Evolutionary conservation across 2,888 invertebrate species (phyloP), one percentile per base, ranked within the genome.

Genomic region (Heliconius ethilla): DNA sequence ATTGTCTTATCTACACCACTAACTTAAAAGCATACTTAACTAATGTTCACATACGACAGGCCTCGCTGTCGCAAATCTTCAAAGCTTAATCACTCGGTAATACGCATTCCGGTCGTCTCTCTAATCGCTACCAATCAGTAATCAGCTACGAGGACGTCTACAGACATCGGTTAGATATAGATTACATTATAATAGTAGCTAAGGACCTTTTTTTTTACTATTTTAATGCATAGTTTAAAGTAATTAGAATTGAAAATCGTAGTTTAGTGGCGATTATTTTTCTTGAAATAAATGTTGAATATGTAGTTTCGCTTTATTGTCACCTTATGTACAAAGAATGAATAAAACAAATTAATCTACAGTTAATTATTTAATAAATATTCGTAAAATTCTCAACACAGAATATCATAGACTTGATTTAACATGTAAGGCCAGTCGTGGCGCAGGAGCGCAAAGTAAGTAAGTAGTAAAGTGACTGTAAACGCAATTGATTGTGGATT

Each of bases 51-150:
- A 69, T 45, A 40, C 69, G 25, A 40, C 40, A 74, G 63, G 45
- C 45, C 74, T 74, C 45, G 29, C 74, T 29, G 40, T 74, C 74
- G 74, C 74, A 74, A 74, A 74, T 74, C 74, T 74, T 74, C 74
- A 65, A 65, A 63, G 37, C 66, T 77, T 77, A 77, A 77, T 77
- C 77, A 77, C 76, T 72, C 40, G 27, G 76, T 29, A 67, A 72
- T 72, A 73, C 77, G 77, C 77, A 77, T 77, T 73, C 73, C 66
- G 65, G 73, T 77, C 77, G 70, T 66, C 72, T 77, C 70, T 29
- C 63, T 77, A 77, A 73, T 77, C 73, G 77, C 67, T 67, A 67
- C 72, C 59, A 77, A 77, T 73, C 77, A 67, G 59, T 74, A 74
- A 74, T 73, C 74, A 74, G 74, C 27, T 73, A 25, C 40, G 74